These are phyloP conservation scores for Neoarius graeffei DNA, from an alignment of 2,113 vertebrate species.

Conservation along the genomic window DNA sequence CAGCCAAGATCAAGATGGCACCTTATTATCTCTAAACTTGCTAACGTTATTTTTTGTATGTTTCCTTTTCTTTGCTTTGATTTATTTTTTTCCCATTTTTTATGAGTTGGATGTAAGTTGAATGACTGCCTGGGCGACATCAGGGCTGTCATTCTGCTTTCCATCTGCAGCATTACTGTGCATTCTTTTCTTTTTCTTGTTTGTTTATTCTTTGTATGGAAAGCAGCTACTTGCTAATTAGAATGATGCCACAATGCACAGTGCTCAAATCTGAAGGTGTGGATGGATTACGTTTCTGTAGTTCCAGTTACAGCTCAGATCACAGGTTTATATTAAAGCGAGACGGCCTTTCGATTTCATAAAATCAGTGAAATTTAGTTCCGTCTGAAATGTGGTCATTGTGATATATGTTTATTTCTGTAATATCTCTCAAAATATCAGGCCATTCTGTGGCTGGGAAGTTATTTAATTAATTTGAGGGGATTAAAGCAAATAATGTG, in stretches of 20 bases:
- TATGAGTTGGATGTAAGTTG: background rate
- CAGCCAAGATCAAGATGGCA: background rate
- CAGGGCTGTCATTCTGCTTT: background rate
- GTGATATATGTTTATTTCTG: no score
- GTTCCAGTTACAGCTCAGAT: background rate
- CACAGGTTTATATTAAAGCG: background rate
- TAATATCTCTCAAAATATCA: no score
- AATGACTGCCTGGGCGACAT: background rate
- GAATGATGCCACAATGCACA: background rate
- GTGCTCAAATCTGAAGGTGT: background rate
- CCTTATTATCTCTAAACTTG: background rate
- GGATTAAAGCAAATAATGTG: no score
- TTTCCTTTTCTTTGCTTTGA: background rate
- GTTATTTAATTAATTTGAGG: no score
- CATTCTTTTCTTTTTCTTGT: background rate
- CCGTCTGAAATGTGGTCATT: no score
- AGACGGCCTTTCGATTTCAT: no score
- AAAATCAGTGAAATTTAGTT: no score
- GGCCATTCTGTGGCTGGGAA: no score
- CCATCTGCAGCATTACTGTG: background rate
- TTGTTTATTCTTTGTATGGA: background rate
- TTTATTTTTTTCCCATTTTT: background rate
- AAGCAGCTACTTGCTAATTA: background rate
- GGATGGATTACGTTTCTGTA: background rate
- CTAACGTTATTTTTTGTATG: constrained; percentile 4